Evolutionary conservation across 2,113 vertebrate genomes (phyloP).

Genomic region (Rhea americana): DNA sequence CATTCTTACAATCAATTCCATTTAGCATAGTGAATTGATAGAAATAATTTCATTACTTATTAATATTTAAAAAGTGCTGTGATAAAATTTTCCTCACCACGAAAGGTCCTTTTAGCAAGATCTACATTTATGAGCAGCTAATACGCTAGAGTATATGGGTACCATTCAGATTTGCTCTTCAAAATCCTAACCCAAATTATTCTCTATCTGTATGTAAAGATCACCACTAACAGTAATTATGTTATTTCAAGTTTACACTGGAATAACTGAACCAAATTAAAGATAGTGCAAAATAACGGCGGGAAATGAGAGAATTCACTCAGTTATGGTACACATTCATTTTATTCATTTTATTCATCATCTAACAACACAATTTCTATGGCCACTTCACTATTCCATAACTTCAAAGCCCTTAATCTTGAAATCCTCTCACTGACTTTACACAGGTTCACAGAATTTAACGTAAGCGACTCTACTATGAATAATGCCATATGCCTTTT

Average conservation of each 20-base stretch:
- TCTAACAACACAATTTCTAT: not conserved
- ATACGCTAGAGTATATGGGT: not conserved
- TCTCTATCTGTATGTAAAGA: not conserved
- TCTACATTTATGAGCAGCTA: slow-evolving; percentile 25
- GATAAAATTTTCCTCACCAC: slow-evolving; percentile 39
- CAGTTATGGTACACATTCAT: rapidly evolving
- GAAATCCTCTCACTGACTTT: not conserved
- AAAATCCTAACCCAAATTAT: slow-evolving; percentile 35
- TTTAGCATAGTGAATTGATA: slow-evolving; percentile 43
- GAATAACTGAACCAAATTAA: not conserved
- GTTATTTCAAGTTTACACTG: slow-evolving; percentile 14
- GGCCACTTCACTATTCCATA: not conserved
- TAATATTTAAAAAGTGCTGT: slow-evolving; percentile 50
- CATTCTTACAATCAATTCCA: slow-evolving; percentile 46
- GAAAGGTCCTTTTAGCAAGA: not conserved
- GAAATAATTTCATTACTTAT: slow-evolving; percentile 58
- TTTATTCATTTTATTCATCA: not conserved
- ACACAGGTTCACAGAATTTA: not conserved
- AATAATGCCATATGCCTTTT: not conserved
- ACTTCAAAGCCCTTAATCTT: rapidly evolving
- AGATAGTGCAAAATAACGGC: not conserved
- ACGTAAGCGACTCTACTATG: too few relatives aligned
- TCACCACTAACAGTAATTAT: not conserved
- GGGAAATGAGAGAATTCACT: not conserved
- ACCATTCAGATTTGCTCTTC: slow-evolving; percentile 20